Base-by-base conservation (phyloP, 2,113 vertebrate genomes). In the Anguilla rostrata region DNA sequence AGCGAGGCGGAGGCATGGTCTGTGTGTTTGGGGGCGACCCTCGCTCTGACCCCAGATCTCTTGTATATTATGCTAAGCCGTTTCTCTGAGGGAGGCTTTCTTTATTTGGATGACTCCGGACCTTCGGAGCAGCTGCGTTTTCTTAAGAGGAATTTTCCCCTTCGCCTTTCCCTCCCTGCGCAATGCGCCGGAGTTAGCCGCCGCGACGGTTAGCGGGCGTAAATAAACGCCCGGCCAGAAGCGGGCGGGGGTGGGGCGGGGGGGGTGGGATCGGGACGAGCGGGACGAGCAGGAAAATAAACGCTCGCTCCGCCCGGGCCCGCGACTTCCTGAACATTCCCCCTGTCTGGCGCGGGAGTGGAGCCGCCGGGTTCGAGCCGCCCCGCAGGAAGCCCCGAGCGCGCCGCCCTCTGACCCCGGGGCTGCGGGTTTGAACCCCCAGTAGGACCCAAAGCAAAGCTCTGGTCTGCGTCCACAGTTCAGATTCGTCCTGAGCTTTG, bases 151-250 rank as follows among this genome's bases (percentile, higher is more conserved):
- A 91, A 41, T 87, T 71, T 87, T 86, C 43, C 40, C 41, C 90
- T 63, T 89, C 89, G 81, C 2, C 82, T 88, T 34, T 29, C 39
- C 12, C 43, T 41, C 63, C 29, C 84, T 46, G 40, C 46, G 57
- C 39, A 22, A 3, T 41, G 5, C 34, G 3, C 26, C 34, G 15
- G 7, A 96, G 95, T 96, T 95, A 95, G 94, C 90, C 92, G 93
- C 95, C 94, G 95, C 95, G 94, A 95, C 94, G 94, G 94, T 94
- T 94, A 92, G 91, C 92, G 88, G 91, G 92, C 94, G 94, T 95
- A 96, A 96, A 96, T 96, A 96, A 96, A 95, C 85, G 95, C 93
- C 95, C 94, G 96, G 93, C 93, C 94, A 95, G 92, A 85, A 87
- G 92, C 92, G 88, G 81, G 84, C 88, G 92, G 90, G 90, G 90